Base-by-base conservation (phyloP, 2,113 vertebrate species). In the Phylloscopus trochilus region DNA sequence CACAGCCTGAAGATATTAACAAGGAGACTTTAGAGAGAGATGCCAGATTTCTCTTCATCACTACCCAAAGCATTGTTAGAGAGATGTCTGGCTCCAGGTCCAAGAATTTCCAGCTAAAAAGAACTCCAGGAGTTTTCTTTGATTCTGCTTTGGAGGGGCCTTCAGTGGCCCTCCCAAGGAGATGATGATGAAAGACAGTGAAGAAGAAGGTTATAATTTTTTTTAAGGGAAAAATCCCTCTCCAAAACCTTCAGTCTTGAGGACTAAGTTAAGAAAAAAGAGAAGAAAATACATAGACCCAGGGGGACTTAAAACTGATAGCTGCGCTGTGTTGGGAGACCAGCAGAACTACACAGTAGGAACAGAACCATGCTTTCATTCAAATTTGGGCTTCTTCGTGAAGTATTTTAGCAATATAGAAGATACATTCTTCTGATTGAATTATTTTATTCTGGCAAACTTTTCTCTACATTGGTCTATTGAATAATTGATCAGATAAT, bases 121-220 rank as follows among this genome's bases (percentile, higher is more conserved):
- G 96, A 96, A 79, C 83, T 95, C 94, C 92, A 94, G 92, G 95
- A 97, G 78, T 83, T 97, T 95, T 55, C 87, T 97, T 96, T 95
- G 87, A 94, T 96, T 97, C 47, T 84, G 14, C 49, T 68, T 96
- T 95, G 95, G 67, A 96, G 94, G 89, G 91, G 74, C 66, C 78
- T 77, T 72, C 62, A 56, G 88, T 80, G 90, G 93, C 83, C 91
- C 95, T 96, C 94, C 92, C 78, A 97, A 95, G 72, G 78, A 95
- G 80, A 51, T 37, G 73, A 70, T 93, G 95, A 85, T 89, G 91
- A 96, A 95, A 96, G 79, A 83, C 63, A 90, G 15, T 83, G 89
- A 97, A 89, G 78, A 92, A 80, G 96, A 95, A 83, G 39, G 85
- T 49, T 77, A 69, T 58, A 77, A 30, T 78, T 80, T 85, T 93